Base-by-base conservation (phyloP, 2,888 invertebrate species). In the Scaptomyza tumidula region DNA sequence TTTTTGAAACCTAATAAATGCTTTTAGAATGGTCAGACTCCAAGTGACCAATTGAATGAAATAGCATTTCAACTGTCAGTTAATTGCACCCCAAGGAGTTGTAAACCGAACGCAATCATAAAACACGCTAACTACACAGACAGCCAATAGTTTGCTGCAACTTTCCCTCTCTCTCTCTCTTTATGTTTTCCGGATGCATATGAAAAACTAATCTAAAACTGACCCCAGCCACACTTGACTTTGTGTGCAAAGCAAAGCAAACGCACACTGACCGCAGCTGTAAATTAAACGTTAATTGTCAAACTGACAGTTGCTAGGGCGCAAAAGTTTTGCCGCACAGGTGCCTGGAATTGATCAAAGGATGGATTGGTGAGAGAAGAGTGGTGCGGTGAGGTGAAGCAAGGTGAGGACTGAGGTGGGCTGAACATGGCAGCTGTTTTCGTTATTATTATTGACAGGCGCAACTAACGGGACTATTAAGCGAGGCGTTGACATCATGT, bases 371-470 rank as follows among this genome's bases (percentile, higher is more conserved):
- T 19, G 1, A 19, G 19, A 19, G 19, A 19, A 19, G 19, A 2
- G 19, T 19, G 19, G 19, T 19, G 19, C 1, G 19, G 19, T 19
- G 19, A 3, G 5, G 24, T 9, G 50, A 19, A 19, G 19, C 19
- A 19, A 19, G 19, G 44, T 13, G 50, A 7, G 55, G n/a, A 16
- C 39, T 41, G 58, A 63, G 59, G 76, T 68, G 69, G 69, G 54
- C 65, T 24, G 63, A 55, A 59, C 60, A 57, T 68, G 78, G 76
- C 86, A 84, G 83, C 84, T 86, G 86, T 71, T 76, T 84, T 86
- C 84, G 83, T 84, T 86, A 81, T 81, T 84, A 79, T 72, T 86
- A 85, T 85, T 80, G 84, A 85, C 84, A 83, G 86, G 78, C 71
- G 65, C 71, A 64, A 69, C 86, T 74, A 86, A 83, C 78, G 69